Percentiles rank a stretch among this genome's conserved stretches.
phyloP scores from a whole-genome alignment of 30 jellyfish, hydroid and myxozoan species.

The Morbakka virulenta region DNA sequence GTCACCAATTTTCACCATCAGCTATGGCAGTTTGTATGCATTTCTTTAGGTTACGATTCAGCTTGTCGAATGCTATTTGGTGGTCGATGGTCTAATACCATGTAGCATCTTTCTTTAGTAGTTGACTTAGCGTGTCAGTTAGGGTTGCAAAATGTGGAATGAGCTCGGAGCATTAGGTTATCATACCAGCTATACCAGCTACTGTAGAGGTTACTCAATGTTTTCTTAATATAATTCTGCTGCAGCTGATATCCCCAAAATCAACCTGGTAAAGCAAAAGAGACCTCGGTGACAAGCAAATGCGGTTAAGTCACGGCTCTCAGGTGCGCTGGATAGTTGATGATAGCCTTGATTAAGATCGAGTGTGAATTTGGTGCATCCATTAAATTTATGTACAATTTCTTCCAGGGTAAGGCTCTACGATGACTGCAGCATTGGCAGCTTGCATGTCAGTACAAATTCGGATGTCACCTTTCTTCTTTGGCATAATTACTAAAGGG shows the following conservation, averaged over 20 bases:
- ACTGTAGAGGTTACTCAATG: slow-evolving; percentile 42
- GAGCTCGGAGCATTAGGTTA: not conserved
- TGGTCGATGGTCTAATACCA: too few species aligned
- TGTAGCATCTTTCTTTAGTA: not conserved
- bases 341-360: too few species aligned
- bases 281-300: slow-evolving; percentile 37
- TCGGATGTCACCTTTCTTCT: slow-evolving; percentile 15
- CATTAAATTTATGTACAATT: too few species aligned
- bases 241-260: too few species aligned
- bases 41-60: too few species aligned
- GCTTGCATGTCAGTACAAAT: slow-evolving; percentile 46
- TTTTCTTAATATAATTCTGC: too few species aligned
- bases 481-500: slow-evolving; percentile 36
- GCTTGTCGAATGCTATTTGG: too few species aligned
- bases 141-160: slow-evolving; percentile 8
- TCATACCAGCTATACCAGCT: too few species aligned
- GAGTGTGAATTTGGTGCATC: too few species aligned
- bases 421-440: slow-evolving; percentile 35
- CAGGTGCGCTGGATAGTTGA: slow-evolving; percentile 15
- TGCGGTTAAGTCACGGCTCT: slow-evolving; percentile 33
- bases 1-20: too few species aligned
- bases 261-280: slow-evolving; percentile 18
- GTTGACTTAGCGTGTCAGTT: slow-evolving; percentile 6
- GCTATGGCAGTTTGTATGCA: too few species aligned
- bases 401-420: too few species aligned